These are phyloP conservation scores for Tragelaphus buxtoni DNA, from an alignment of 2,113 vertebrate genomes.

Conservation along the genomic window DNA sequence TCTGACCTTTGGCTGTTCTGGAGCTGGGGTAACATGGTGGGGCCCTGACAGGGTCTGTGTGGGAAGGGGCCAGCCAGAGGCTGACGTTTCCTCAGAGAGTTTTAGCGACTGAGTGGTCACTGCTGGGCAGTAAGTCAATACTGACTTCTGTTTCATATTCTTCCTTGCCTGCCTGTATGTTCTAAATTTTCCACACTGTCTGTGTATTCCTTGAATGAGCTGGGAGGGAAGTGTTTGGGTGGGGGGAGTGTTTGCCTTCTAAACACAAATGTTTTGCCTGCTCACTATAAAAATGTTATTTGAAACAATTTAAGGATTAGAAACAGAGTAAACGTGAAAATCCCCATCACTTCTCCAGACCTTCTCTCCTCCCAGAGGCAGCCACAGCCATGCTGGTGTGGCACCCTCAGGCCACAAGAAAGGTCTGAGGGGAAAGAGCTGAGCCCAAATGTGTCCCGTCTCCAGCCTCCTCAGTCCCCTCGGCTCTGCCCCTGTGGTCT, in stretches of 20 bases:
- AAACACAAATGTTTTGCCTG: neutral
- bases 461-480: neutral
- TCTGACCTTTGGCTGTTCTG: neutral
- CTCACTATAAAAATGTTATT: neutral
- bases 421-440: neutral
- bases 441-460: neutral
- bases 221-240: neutral
- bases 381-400: neutral
- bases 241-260: neutral
- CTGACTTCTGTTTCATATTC: neutral
- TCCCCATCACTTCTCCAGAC: neutral
- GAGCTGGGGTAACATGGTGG: neutral
- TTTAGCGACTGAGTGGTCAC: neutral
- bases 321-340: neutral
- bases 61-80: neutral
- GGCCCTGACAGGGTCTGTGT: neutral
- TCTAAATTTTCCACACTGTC: neutral
- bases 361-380: neutral
- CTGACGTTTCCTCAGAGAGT: neutral
- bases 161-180: neutral
- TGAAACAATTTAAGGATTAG: neutral
- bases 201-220: neutral
- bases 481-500: neutral
- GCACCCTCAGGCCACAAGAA: neutral
- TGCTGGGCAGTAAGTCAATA: neutral